Evolutionary conservation across 1,140 invertebrate species (phyloP).

Genomic region (Luehdorfia chinensis): DNA sequence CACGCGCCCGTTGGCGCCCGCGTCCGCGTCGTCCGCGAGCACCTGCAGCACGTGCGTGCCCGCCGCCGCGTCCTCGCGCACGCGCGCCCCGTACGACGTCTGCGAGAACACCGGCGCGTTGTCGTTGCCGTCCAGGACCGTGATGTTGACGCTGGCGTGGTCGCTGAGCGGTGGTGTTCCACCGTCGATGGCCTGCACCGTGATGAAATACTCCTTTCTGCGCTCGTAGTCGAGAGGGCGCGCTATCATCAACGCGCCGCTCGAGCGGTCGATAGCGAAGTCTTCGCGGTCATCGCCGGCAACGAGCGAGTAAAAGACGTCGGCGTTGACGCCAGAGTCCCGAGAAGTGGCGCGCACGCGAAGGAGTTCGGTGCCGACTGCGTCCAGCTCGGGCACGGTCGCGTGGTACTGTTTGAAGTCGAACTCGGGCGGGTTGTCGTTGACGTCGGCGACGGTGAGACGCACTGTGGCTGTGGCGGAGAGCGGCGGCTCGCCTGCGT

Average conservation of each 20-base stretch:
- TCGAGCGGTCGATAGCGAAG: constrained; percentile 85
- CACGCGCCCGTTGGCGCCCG: constrained; percentile 86
- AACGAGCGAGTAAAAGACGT: constrained; percentile 93
- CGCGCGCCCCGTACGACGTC: constrained; percentile 85
- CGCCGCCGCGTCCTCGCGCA: constrained; percentile 87
- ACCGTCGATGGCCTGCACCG: constrained; percentile 93
- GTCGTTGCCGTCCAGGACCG: constrained; percentile 92
- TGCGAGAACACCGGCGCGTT: constrained; percentile 92
- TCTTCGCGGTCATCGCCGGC: constrained; percentile 93
- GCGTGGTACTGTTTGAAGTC: constrained; percentile 86
- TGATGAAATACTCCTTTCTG: constrained; percentile 91
- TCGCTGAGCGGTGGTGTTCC: constrained; percentile 91
- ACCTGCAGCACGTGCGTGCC: constrained; percentile 86
- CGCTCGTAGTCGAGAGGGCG: constrained; percentile 92
- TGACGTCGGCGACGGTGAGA: constrained; percentile 83
- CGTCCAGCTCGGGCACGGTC: constrained; percentile 85
- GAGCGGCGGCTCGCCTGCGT: constrained; percentile 83
- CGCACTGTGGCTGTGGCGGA: constrained; percentile 59
- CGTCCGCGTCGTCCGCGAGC: constrained; percentile 88
- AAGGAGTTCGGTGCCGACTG: constrained; percentile 86
- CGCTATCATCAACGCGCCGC: constrained; percentile 86
- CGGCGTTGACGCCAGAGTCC: constrained; percentile 95
- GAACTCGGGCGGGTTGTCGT: constrained; percentile 97
- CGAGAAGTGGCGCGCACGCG: constrained; percentile 92
- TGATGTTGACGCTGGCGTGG: constrained; percentile 92